These are phyloP conservation scores for Venustaconcha ellipsiformis DNA, from an alignment of 1,140 invertebrate genomes.

Conservation along the genomic window DNA sequence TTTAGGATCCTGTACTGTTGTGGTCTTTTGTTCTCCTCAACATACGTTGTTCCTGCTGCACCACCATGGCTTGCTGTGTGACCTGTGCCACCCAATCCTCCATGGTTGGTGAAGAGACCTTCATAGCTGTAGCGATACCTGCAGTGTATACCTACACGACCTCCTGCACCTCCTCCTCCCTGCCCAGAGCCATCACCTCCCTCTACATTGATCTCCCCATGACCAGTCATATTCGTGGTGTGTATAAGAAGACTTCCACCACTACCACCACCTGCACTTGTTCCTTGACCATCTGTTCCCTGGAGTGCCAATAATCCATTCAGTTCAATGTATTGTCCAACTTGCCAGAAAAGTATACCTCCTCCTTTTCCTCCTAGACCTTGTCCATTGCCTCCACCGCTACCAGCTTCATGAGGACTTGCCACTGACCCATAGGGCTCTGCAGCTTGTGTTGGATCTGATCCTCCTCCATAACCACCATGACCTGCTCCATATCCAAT, in stretches of 20 bases:
- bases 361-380: constrained; percentile 52
- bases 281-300: constrained; percentile 41
- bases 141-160: constrained; percentile 54
- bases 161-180: constrained; percentile 53
- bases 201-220: constrained; percentile 49
- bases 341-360: constrained; percentile 48
- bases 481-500: constrained; percentile 52
- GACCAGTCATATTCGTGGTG: constrained; percentile 57
- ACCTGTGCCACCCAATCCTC: constrained; percentile 40
- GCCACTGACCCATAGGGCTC: constrained; percentile 51
- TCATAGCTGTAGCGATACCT: constrained; percentile 50
- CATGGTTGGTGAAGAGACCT: constrained; percentile 48
- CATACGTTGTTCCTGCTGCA: constrained; percentile 54
- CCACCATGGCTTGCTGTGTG: constrained; percentile 33
- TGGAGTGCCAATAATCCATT: constrained; percentile 51
- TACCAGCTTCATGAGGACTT: constrained; percentile 41
- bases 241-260: constrained; percentile 53
- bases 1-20: constrained; percentile 55
- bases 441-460: constrained; percentile 20
- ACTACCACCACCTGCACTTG: constrained; percentile 51
- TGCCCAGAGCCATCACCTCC: constrained; percentile 33
- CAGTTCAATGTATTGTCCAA: constrained; percentile 49
- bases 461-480: constrained; percentile 52
- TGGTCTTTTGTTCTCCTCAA: constrained; percentile 55
- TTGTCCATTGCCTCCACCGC: constrained; percentile 53